A percentile compares a stretch with the other conserved stretches of the same genome.
Conservation (phyloP, 1,140 invertebrate genomes). For the Oreohelix idahoensis region DNA sequence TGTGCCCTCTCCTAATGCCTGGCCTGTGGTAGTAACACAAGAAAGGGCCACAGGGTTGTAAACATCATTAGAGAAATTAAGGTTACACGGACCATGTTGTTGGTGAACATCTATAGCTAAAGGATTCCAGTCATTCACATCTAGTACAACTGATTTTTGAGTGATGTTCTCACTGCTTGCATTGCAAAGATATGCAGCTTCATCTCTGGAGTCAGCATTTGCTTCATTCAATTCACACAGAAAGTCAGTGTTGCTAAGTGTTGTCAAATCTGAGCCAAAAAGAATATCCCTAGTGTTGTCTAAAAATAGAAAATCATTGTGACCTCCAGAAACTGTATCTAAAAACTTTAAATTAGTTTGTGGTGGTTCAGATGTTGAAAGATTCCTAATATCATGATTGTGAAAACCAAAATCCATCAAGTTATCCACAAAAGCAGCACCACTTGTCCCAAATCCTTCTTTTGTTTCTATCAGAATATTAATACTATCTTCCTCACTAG, state of each 20-base stretch:
- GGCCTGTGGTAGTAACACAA: slow-evolving; percentile 35
- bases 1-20: too few species aligned
- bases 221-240: neutral
- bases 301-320: neutral
- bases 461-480: neutral
- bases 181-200: neutral
- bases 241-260: neutral
- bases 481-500: neutral
- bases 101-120: slow-evolving; percentile 27
- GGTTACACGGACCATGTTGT: slow-evolving; percentile 28
- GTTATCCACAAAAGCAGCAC: neutral
- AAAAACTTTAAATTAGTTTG: neutral
- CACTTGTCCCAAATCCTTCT: neutral
- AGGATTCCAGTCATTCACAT: neutral
- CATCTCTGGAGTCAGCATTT: neutral
- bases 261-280: neutral
- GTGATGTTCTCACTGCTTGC: neutral
- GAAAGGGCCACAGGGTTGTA: slow-evolving; percentile 39
- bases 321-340: neutral
- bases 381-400: neutral
- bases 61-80: slow-evolving; percentile 23
- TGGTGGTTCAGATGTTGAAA: neutral
- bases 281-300: neutral
- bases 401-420: slow-evolving; percentile 13
- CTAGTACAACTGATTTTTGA: neutral